Conservation (phyloP, 2,113 vertebrate species). For the Nanorana parkeri region DNA sequence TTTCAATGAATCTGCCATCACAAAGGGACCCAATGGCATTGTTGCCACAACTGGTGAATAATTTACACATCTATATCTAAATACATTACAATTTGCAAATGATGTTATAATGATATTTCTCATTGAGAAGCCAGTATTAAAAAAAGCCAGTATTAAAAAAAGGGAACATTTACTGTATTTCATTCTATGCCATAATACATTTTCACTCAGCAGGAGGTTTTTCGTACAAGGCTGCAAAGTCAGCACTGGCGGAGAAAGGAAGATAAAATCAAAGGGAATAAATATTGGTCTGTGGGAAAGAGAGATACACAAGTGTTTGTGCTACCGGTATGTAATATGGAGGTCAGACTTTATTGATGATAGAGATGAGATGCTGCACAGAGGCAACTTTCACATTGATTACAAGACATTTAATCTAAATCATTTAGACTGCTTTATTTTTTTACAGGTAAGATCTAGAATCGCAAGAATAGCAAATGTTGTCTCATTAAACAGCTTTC, state of each 20-base stretch:
- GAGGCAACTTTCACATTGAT: conserved; percentile 8
- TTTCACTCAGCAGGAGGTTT: background rate
- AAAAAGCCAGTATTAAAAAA: too few species aligned
- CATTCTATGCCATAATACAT: too few species aligned
- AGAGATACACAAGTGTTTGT: conserved; percentile 2
- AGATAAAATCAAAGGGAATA: background rate
- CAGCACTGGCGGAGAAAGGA: background rate
- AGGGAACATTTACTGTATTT: too few species aligned
- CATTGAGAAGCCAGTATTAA: too few species aligned
- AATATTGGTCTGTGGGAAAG: conserved; percentile 10
- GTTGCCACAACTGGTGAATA: too few species aligned
- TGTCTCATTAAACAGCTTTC: background rate
- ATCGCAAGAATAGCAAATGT: background rate
- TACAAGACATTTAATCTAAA: conserved; percentile 5
- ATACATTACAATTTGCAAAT: too few species aligned
- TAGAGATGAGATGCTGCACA: background rate
- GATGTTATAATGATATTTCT: too few species aligned
- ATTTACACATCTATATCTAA: too few species aligned
- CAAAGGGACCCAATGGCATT: too few species aligned
- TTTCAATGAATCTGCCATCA: too few species aligned
- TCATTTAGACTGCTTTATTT: background rate
- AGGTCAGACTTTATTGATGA: conserved; percentile 19
- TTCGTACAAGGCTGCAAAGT: background rate
- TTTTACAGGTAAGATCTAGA: background rate
- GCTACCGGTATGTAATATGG: background rate